Percentiles rank a stretch among this genome's conserved stretches.
Conservation (phyloP, 2,113 vertebrate species). For the Pica pica region DNA sequence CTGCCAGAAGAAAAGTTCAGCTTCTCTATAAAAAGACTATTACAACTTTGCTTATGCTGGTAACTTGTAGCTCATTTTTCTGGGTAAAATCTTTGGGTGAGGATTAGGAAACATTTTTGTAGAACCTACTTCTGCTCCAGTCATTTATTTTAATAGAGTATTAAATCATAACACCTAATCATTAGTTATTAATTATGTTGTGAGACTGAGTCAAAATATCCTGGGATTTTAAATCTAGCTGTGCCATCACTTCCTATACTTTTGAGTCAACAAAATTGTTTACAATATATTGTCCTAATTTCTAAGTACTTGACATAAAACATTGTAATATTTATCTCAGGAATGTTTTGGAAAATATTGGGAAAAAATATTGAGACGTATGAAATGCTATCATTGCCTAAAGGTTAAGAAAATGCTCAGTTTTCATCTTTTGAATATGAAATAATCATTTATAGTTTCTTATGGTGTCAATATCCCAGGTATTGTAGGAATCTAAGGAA, state of each 20-base stretch:
- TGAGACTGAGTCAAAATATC: not conserved
- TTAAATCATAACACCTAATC: not conserved
- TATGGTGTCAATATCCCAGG: rapidly evolving
- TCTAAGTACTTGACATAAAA: not conserved
- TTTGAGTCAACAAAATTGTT: not conserved
- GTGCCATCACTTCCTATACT: not conserved
- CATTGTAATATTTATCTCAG: not conserved
- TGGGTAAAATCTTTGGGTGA: not conserved
- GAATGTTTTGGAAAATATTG: not conserved
- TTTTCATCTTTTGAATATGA: not conserved
- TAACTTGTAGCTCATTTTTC: not conserved
- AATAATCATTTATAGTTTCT: not conserved
- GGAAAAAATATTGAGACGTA: not conserved
- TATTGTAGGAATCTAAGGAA: not conserved
- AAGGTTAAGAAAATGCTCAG: not conserved
- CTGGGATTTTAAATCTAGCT: not conserved
- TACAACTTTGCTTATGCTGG: not conserved
- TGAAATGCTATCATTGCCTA: not conserved
- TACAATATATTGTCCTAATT: not conserved
- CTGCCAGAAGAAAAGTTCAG: not conserved
- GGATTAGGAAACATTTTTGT: not conserved
- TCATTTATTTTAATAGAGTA: not conserved
- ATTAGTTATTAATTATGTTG: not conserved
- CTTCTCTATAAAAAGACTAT: not conserved
- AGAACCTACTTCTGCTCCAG: not conserved